Conservation (phyloP, 2,888 invertebrate genomes). For the Tetropium fuscum region DNA sequence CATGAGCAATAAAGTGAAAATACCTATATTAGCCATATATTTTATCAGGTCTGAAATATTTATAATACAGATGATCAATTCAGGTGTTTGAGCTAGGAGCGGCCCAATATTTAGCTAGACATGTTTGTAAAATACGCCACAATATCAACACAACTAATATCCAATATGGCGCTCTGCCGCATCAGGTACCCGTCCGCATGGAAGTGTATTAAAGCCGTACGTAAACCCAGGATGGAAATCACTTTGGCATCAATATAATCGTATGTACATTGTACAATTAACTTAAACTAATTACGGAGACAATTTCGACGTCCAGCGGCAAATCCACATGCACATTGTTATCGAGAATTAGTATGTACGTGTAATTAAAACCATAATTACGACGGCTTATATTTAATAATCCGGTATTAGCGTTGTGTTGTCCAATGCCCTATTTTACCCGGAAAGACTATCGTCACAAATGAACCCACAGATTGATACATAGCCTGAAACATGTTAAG, state of each 20-base stretch:
- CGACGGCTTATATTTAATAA: background rate
- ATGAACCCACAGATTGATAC: too few relatives aligned
- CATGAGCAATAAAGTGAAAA: too few relatives aligned
- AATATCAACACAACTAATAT: conserved; percentile 17
- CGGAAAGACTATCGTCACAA: too few relatives aligned
- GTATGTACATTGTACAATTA: conserved; percentile 29
- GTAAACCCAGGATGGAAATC: conserved; percentile 20
- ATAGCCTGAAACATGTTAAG: too few relatives aligned
- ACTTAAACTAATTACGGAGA: conserved; percentile 35
- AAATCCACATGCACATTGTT: conserved; percentile 8
- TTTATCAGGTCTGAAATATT: too few relatives aligned
- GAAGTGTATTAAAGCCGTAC: background rate
- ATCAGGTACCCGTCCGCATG: too few relatives aligned
- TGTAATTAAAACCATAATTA: conserved; percentile 13
- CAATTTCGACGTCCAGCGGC: conserved; percentile 27
- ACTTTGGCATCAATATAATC: conserved; percentile 34
- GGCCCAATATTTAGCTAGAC: too few relatives aligned
- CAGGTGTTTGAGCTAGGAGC: too few relatives aligned
- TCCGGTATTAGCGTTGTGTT: too few relatives aligned
- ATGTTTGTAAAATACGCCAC: conserved; percentile 3
- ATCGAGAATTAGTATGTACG: conserved; percentile 4
- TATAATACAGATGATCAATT: too few relatives aligned
- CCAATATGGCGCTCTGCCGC: conserved; percentile 16
- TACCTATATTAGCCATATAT: too few relatives aligned
- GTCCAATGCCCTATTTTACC: too few relatives aligned